Evolutionary conservation across 1,140 invertebrate genomes (phyloP).

Genomic region (Brachionus koreanus): DNA sequence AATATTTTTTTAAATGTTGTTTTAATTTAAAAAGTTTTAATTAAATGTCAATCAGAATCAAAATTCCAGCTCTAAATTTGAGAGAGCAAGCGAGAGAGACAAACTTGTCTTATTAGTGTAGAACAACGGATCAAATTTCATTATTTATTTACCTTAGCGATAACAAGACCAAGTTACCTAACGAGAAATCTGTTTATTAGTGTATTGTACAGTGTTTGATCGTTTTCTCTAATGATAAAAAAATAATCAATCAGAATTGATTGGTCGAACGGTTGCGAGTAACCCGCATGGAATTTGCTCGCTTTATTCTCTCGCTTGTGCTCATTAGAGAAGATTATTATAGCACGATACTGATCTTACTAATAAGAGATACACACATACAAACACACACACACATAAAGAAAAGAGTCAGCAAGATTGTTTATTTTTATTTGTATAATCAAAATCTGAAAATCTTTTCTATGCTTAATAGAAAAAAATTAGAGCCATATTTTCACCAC

Average conservation of each 20-base stretch:
- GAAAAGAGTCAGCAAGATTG: neutral
- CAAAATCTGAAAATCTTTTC: slow-evolving; percentile 27
- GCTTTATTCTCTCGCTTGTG: neutral
- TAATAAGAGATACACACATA: slow-evolving; percentile 16
- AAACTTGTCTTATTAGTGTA: slow-evolving; percentile 4
- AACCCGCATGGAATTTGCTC: slow-evolving; percentile 32
- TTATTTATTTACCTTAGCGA: slow-evolving; percentile 39
- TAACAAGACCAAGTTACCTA: slow-evolving; percentile 28
- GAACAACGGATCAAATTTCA: neutral
- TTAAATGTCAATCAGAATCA: slow-evolving; percentile 20
- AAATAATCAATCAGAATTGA: slow-evolving; percentile 26
- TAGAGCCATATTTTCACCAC: slow-evolving; percentile 32
- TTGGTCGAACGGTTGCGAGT: slow-evolving; percentile 24
- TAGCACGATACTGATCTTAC: slow-evolving; percentile 14
- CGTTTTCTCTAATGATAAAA: slow-evolving; percentile 7
- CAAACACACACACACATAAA: neutral
- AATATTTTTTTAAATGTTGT: slow-evolving; percentile 11
- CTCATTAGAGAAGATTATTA: slow-evolving; percentile 21
- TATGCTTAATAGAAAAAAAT: slow-evolving; percentile 15
- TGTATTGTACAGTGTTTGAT: slow-evolving; percentile 34
- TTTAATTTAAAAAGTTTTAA: slow-evolving; percentile 29
- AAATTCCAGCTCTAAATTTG: neutral
- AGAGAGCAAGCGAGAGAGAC: neutral
- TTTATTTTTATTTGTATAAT: slow-evolving; percentile 42
- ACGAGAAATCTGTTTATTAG: slow-evolving; percentile 36